phyloP scores from a whole-genome alignment of 2,113 vertebrate species.

The Cochlearius cochlearius region DNA sequence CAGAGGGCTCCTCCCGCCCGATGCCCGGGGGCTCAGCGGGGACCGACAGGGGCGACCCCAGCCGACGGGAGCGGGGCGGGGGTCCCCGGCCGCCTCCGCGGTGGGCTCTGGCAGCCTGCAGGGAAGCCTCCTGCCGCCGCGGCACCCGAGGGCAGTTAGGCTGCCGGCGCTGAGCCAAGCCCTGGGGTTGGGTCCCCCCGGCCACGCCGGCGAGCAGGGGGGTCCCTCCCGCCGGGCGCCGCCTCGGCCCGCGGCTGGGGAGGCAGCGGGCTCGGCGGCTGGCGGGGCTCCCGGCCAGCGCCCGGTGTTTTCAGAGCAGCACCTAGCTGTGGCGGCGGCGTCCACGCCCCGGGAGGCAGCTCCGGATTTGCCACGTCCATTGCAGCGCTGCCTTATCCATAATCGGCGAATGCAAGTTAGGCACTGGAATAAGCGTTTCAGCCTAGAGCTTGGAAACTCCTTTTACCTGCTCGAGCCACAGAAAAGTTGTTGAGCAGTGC shows the following conservation, averaged over 20 bases:
- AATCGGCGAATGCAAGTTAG: neutral
- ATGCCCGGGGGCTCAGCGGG: neutral
- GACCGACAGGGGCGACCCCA: neutral
- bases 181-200: neutral
- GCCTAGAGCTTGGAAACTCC: neutral
- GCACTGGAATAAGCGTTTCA: neutral
- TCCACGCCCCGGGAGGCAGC: neutral
- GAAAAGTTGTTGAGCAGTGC: slow-evolving; percentile 47
- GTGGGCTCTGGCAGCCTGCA: neutral
- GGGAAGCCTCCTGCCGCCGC: neutral
- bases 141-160: neutral
- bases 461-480: neutral
- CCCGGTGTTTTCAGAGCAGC: neutral
- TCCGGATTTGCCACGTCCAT: neutral
- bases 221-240: neutral
- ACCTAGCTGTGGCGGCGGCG: neutral
- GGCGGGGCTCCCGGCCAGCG: neutral
- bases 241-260: neutral
- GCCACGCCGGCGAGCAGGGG: neutral
- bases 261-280: neutral
- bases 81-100: neutral
- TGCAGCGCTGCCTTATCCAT: neutral
- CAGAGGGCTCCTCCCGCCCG: neutral
- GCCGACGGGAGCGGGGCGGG: neutral
- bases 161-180: neutral